Evolutionary conservation across 2,888 invertebrate species (phyloP), one percentile per base, ranked within the genome.

Genomic region (Macrophya annulata): DNA sequence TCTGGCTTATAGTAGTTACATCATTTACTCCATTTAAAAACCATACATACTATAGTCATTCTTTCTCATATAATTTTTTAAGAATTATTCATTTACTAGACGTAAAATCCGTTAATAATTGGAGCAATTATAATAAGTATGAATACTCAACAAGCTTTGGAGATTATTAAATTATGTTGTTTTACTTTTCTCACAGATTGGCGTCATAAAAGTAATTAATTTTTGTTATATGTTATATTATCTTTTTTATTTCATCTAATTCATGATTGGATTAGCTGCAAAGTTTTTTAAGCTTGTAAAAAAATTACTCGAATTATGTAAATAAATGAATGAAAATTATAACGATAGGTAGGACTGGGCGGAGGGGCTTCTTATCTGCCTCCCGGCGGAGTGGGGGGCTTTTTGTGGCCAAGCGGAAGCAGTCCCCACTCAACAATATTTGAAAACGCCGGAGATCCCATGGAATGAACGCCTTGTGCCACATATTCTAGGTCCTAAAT

Each of bases 351-450:
- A 86, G 92, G 92, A 87, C 90, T 93, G 85, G 91, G 91, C 88
- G 92, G 92, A 87, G 92, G 92, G 85, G 92, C 92, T 84, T 93
- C 93, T 43, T 93, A 93, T 87, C 90, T 93, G 87, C 92, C 92
- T 85, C 92, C 92, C 77, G 92, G 92, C 86, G 92, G 92, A 85
- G 91, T 92, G 87, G 92, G 92, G 86, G 92, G 93, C 81, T 93
- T 93, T 86, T 90, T 92, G 51, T 93, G 92, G 92, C 92, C 93
- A 87, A 89, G 90, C 62, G 90, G 91, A 87, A 92, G 89, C 90
- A 92, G 90, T 88, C 92, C 93, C 76, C 93, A 93, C 87, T 92
- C 93, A 85, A 93, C 93, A 77, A 93, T 93, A 88, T 93, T 93
- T 88, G 93, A 93, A 90, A 91, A 92, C 79, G 90, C 90, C 85